Conservation (phyloP, 2,888 invertebrate species). For the Auanema freiburgensis region DNA sequence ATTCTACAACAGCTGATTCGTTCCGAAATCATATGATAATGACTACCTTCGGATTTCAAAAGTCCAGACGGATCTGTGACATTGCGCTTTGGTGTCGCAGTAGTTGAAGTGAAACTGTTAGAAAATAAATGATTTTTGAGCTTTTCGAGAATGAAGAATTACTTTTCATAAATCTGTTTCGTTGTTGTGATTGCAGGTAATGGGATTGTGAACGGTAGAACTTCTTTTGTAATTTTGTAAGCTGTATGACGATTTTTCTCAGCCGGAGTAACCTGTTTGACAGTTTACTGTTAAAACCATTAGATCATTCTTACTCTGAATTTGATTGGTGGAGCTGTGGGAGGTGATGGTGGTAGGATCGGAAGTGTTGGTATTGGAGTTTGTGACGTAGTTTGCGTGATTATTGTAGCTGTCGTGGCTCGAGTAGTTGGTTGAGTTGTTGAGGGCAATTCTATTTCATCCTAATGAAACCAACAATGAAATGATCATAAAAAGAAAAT, state of each 20-base stretch:
- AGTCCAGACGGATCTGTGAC: neutral
- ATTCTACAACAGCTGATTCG: constrained; percentile 34
- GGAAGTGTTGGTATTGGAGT: constrained; percentile 12
- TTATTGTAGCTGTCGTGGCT: constrained; percentile 21
- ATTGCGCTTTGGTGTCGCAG: neutral
- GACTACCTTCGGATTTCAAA: neutral
- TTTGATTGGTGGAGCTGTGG: no score
- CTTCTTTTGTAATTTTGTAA: no score
- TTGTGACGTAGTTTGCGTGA: constrained; percentile 7
- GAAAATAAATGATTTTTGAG: no score
- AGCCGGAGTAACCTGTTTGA: no score
- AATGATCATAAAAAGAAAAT: neutral
- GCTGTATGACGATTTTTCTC: neutral
- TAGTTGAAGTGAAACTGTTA: neutral
- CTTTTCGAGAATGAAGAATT: no score
- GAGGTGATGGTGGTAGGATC: no score
- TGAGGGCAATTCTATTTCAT: neutral
- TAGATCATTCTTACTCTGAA: neutral
- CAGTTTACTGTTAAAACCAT: no score
- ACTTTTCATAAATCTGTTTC: no score
- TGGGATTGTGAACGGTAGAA: no score
- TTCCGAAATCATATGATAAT: neutral
- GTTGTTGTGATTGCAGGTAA: no score
- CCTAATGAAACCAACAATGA: no score
- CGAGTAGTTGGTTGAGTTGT: constrained; percentile 15